Conservation (phyloP, 2,113 vertebrate species). For the Nycticebus coucang region DNA sequence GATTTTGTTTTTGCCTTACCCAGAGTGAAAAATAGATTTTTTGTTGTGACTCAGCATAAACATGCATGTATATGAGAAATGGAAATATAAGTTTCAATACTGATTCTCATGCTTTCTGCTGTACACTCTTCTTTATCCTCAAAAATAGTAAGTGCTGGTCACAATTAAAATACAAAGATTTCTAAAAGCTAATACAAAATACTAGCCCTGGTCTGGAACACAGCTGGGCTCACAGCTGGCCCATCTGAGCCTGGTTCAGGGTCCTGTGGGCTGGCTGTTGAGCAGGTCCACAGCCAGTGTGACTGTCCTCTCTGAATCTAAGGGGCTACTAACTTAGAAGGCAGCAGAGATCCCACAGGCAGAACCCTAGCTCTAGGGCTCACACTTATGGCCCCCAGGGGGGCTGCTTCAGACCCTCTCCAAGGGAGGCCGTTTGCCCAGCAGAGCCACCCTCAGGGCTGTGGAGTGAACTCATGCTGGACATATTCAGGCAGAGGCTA, state of each 20-base stretch:
- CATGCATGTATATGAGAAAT: not conserved
- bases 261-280: not conserved
- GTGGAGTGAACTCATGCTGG: rapidly evolving
- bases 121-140: not conserved
- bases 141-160: not conserved
- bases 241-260: rapidly evolving
- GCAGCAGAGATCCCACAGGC: too few species aligned
- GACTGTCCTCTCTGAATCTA: not conserved
- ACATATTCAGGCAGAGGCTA: not conserved
- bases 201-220: rapidly evolving
- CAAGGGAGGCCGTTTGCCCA: too few species aligned
- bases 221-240: rapidly evolving
- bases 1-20: not conserved
- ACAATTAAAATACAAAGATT: not conserved
- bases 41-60: not conserved
- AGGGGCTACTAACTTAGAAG: not conserved
- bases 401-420: not conserved
- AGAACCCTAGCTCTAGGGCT: rapidly evolving
- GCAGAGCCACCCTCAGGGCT: rapidly evolving
- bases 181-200: not conserved
- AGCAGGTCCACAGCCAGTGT: rapidly evolving
- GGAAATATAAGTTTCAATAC: not conserved
- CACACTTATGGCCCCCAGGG: rapidly evolving
- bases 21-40: not conserved
- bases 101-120: not conserved